phyloP scores from a whole-genome alignment of 2,888 invertebrate species.

The Tipula vernalis region DNA sequence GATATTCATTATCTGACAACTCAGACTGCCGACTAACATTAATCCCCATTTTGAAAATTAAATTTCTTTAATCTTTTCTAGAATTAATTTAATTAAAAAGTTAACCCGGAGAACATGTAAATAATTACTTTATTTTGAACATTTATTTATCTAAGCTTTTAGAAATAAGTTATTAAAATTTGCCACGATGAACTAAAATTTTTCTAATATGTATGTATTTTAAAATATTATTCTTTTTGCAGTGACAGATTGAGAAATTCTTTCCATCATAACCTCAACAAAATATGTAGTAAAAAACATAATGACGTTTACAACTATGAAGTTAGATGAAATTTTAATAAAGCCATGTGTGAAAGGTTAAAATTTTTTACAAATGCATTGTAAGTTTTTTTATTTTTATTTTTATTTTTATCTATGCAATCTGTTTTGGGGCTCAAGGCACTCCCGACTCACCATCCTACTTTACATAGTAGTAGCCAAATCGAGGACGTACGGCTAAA shows the following conservation, averaged over 20 bases:
- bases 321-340: neutral
- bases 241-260: neutral
- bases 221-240: neutral
- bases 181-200: neutral
- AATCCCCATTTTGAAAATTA: conserved; percentile 52
- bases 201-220: neutral
- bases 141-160: neutral
- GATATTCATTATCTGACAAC: conserved; percentile 65
- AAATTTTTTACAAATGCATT: too few relatives aligned
- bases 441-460: too few relatives aligned
- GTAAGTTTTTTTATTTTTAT: too few relatives aligned
- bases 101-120: neutral
- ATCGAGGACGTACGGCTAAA: too few relatives aligned
- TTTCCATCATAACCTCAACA: neutral
- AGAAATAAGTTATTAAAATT: neutral
- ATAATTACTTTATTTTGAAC: neutral
- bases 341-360: too few relatives aligned
- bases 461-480: too few relatives aligned
- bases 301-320: conserved; percentile 8
- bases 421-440: too few relatives aligned
- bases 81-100: neutral
- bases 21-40: conserved; percentile 69
- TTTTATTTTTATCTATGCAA: too few relatives aligned
- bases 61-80: neutral
- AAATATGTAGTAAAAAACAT: neutral